Percentiles rank a stretch among this genome's conserved stretches.
Evolutionary conservation across 1,140 invertebrate genomes (phyloP).

Genomic region (Eufriesea mexicana): DNA sequence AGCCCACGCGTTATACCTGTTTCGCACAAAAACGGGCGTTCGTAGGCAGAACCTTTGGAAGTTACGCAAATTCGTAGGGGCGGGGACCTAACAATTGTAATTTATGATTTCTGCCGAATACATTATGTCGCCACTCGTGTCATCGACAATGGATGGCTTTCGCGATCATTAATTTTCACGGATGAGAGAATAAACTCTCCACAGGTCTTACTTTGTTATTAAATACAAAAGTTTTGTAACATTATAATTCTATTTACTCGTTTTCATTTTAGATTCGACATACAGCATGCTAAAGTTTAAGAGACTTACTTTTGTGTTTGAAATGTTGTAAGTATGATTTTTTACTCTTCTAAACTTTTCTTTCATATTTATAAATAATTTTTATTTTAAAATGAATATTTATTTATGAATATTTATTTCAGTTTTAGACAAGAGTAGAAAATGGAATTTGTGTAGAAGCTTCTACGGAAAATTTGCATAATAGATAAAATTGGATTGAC

Average conservation of each 20-base stretch:
- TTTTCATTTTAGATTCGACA: too few species aligned
- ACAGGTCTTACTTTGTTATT: background rate
- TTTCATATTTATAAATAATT: too few species aligned
- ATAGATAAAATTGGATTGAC: too few species aligned
- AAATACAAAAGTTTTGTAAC: background rate
- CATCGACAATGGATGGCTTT: background rate
- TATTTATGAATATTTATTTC: too few species aligned
- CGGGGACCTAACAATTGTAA: constrained; percentile 36
- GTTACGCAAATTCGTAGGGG: constrained; percentile 32
- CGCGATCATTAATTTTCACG: constrained; percentile 38
- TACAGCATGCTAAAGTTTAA: background rate
- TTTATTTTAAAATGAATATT: too few species aligned
- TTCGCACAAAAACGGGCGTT: background rate
- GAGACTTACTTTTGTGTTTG: background rate
- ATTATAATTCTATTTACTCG: background rate
- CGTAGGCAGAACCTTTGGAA: constrained; percentile 1
- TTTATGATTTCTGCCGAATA: constrained; percentile 30
- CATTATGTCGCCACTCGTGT: constrained; percentile 22
- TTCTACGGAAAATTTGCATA: too few species aligned
- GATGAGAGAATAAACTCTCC: background rate
- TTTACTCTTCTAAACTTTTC: too few species aligned
- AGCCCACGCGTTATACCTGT: constrained; percentile 1
- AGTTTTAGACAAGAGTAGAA: too few species aligned
- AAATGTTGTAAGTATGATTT: too few species aligned
- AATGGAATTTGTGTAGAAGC: too few species aligned